Conservation (phyloP, 2,888 invertebrate genomes). For the Cordylochernes scorpioides region DNA sequence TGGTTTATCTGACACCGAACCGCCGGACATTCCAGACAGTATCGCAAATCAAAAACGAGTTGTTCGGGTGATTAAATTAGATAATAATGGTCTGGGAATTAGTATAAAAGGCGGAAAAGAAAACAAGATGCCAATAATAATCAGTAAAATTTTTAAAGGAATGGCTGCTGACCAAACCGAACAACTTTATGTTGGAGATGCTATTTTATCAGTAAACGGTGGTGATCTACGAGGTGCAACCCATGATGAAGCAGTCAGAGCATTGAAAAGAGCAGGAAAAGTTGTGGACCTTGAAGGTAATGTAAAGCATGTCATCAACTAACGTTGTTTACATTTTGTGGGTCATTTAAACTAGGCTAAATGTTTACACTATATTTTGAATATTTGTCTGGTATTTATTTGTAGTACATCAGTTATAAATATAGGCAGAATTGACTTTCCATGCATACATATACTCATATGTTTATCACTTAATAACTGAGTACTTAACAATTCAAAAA, state of each 20-base stretch:
- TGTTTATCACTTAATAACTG: no score
- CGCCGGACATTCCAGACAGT: constrained; percentile 52
- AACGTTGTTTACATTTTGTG: constrained; percentile 14
- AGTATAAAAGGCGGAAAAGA: constrained; percentile 96
- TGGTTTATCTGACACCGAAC: constrained; percentile 11
- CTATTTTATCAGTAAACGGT: constrained; percentile 86
- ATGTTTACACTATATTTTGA: no score
- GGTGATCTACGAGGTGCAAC: constrained; percentile 88
- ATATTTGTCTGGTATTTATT: no score
- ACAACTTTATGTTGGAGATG: constrained; percentile 91
- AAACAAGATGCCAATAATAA: constrained; percentile 96
- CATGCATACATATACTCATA: no score
- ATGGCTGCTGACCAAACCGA: constrained; percentile 99
- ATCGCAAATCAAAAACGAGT: constrained; percentile 78
- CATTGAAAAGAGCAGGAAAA: constrained; percentile 84
- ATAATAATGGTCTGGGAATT: constrained; percentile 89
- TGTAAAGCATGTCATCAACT: no score
- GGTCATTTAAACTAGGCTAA: no score
- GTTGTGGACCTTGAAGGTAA: constrained; percentile 90
- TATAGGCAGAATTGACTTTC: no score
- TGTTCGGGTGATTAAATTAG: constrained; percentile 84
- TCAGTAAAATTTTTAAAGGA: constrained; percentile 75
- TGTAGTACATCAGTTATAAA: no score
- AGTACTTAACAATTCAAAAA: no score
- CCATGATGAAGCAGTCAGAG: constrained; percentile 93